Base-by-base conservation (phyloP, 2,113 vertebrate species). In the Motacilla alba region DNA sequence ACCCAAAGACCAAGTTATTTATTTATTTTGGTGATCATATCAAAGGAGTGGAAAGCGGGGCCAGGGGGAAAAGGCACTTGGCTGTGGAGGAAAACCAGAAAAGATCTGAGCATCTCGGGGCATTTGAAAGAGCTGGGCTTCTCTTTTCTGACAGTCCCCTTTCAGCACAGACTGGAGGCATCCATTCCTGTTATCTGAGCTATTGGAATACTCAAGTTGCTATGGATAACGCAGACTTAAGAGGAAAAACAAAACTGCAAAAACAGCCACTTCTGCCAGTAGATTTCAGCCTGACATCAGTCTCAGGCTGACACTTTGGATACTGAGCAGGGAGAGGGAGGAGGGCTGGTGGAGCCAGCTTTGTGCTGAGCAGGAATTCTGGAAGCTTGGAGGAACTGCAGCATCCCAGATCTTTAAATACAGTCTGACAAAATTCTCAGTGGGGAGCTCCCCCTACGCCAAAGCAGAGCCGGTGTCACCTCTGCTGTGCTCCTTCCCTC, bases 321-420 rank as follows among this genome's bases (percentile, higher is more conserved):
- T 75, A 7, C 53, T 30, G 77, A 90, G 62, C 50, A 52, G 80
- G 73, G 87, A 33, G 72, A 81, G 86, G 53, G 68, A 88, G 74
- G 30, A 69, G 69, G 31, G 35, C 1, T 67, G 50, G 7, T 43
- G 53, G 44, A 82, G 62, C 76, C 0, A 3, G 30, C 5, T 50
- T 88, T 93, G 88, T 80, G 90, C 91, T 76, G 90, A 96, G 90
- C 85, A 88, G 91, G 72, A 77, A 23, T 80, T 83, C 23, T 6
- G 69, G 94, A 91, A 85, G 75, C 96, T 90, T 41, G 2, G 79
- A 86, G 92, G 79, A 94, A 0, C 68, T 55, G 83, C 94, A 88
- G 87, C 90, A 76, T 86, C 73, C 60, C 30, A 12, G 52, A n/a
- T 83, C 79, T 83, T 74, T 80, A 77, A 93, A 92, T 44, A 20